Percentiles rank a stretch among this genome's conserved stretches.
phyloP scores from a whole-genome alignment of 2,888 invertebrate species.

The Cerastis rubricosa region DNA sequence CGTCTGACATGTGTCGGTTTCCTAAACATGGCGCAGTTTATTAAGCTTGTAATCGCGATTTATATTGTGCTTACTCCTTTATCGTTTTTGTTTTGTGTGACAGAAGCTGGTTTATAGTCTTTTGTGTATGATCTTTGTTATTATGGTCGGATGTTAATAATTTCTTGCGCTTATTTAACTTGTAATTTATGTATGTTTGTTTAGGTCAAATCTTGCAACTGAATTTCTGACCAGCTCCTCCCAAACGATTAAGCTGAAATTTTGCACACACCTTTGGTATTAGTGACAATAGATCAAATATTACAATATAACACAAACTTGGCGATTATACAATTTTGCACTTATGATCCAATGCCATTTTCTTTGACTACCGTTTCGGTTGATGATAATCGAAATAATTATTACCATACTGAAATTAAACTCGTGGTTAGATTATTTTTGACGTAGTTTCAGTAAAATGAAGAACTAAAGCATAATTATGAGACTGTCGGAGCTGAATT shows the following conservation, averaged over 20 bases:
- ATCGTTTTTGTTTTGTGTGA: background rate
- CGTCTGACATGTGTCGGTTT: constrained; percentile 47
- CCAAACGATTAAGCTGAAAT: background rate
- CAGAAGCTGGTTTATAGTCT: background rate
- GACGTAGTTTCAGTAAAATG: background rate
- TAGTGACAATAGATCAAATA: background rate
- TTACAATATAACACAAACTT: background rate
- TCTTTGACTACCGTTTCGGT: background rate
- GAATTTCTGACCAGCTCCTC: background rate
- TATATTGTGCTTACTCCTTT: constrained; percentile 13
- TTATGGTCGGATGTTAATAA: background rate
- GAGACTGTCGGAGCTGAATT: background rate
- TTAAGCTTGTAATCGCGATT: constrained; percentile 41
- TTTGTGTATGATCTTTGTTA: background rate
- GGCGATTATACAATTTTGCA: background rate
- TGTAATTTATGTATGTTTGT: background rate
- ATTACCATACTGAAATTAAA: too few relatives aligned
- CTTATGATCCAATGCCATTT: background rate
- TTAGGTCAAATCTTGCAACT: background rate
- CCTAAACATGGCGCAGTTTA: constrained; percentile 31
- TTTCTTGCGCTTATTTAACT: background rate
- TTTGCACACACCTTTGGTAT: background rate
- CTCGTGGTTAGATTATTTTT: background rate
- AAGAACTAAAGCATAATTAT: too few relatives aligned
- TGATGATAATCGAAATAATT: background rate